Evolutionary conservation across 2,888 invertebrate genomes (phyloP), one percentile per base, ranked within the genome.

Genomic region (Lasioglossum zephyrum): DNA sequence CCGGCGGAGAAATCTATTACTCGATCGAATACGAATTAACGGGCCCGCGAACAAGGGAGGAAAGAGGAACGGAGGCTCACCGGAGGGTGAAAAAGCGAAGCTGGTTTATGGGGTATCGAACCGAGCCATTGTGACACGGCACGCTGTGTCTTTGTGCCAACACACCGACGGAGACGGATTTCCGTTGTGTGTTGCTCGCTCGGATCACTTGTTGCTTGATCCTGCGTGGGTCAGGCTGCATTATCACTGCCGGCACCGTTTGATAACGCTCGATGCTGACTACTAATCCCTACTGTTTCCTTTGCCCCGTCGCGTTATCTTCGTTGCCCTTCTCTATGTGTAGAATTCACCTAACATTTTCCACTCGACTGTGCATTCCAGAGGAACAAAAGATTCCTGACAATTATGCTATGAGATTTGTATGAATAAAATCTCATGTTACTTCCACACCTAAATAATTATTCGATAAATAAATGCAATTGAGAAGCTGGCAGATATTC

Each of bases 171-270:
- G 85, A 78, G 85, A 79, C 81, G 72, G 78, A 88, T 86, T 87
- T 87, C 80, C 85, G 84, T 83, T 87, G 85, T 78, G 53, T 70
- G 82, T 79, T 77, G 85, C 83, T 78, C 41, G 79, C 86, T 87
- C 87, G 83, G 88, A 89, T 91, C 90, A 91, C 91, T 91, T 91
- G 91, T 91, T 91, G 91, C 91, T 88, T 80, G 89, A 87, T 89
- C 79, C 87, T 75, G 81, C 77, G 79, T 88, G 81, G 73, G 70
- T 82, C 72, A 74, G 74, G 72, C 74, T 74, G 74, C 73, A 70
- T 69, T 86, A 81, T 81, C 85, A 73, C 74, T 77, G 69, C 36
- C 66, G 49, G 39, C 72, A 47, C n/a, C 31, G 31, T 74, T 73
- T 49, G 75, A 76, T 76, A 44, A 36, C 57, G 53, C 16, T 69